These are phyloP conservation scores for Lasioglossum oenotherae DNA, from an alignment of 2,888 invertebrate genomes.

Conservation along the genomic window DNA sequence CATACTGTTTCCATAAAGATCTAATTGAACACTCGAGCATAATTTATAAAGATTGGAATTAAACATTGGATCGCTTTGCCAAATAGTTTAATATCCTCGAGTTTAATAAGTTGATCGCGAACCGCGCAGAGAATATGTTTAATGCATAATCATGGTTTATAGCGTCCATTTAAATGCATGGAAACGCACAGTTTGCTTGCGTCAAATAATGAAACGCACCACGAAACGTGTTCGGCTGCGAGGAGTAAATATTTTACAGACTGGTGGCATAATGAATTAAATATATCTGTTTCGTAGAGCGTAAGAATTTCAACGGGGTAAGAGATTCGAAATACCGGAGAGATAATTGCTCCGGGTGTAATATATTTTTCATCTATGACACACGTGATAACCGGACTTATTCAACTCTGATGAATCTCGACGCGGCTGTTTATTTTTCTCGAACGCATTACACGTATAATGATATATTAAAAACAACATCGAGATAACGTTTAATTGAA, in stretches of 20 bases:
- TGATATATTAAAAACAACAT: not conserved
- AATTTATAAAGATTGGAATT: constrained; percentile 6
- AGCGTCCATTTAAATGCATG: not conserved
- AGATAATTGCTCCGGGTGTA: not conserved
- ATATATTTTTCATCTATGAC: not conserved
- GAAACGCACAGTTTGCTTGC: not conserved
- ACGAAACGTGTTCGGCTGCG: not conserved
- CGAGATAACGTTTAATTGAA: constrained; percentile 14
- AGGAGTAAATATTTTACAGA: constrained; percentile 3
- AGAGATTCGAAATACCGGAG: not conserved
- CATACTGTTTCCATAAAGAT: not conserved
- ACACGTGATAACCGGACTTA: not conserved
- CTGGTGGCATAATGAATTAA: not conserved
- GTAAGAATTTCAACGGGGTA: not conserved
- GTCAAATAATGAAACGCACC: not conserved
- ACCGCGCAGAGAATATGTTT: not conserved
- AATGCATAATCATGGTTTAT: not conserved
- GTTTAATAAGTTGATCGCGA: constrained; percentile 1
- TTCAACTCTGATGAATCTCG: not conserved
- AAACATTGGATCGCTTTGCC: not conserved
- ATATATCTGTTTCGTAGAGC: not conserved
- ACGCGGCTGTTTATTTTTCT: not conserved
- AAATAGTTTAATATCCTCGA: not conserved
- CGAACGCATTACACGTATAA: not conserved
- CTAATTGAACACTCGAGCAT: not conserved